These are phyloP conservation scores for Salarias fasciatus DNA, from an alignment of 2,797 vertebrate genomes.

Conservation along the genomic window DNA sequence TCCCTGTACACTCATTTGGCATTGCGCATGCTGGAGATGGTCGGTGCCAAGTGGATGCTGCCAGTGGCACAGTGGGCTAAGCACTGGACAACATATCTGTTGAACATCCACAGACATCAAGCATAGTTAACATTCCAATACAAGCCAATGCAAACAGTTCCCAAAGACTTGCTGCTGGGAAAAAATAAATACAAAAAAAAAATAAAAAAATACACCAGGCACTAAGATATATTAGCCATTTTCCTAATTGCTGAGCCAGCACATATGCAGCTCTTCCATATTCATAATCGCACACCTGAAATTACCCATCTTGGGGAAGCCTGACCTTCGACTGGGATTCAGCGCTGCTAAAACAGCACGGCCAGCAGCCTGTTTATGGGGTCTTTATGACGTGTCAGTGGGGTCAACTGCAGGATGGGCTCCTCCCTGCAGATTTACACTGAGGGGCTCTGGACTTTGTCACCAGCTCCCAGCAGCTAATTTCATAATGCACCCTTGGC, in stretches of 20 bases:
- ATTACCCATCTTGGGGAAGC: slow-evolving; percentile 40
- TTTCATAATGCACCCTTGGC: slow-evolving; percentile 79
- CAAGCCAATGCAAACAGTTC: slow-evolving; percentile 39
- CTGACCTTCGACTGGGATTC: slow-evolving; percentile 52
- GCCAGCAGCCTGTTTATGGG: slow-evolving; percentile 74
- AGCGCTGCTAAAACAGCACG: slow-evolving; percentile 51
- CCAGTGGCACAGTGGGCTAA: slow-evolving; percentile 43
- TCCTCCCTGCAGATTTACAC: slow-evolving; percentile 68
- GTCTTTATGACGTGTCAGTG: slow-evolving; percentile 66
- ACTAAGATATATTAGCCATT: slow-evolving; percentile 30
- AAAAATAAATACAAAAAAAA: too few relatives aligned
- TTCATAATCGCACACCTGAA: slow-evolving; percentile 54
- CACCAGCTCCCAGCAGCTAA: slow-evolving; percentile 69
- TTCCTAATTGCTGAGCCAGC: slow-evolving; percentile 54
- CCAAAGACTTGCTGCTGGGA: slow-evolving; percentile 8
- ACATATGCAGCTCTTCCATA: slow-evolving; percentile 31
- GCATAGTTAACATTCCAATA: slow-evolving; percentile 32
- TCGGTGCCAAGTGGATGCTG: slow-evolving; percentile 53
- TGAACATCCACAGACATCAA: slow-evolving; percentile 45
- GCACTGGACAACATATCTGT: slow-evolving; percentile 59
- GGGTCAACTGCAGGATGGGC: slow-evolving; percentile 65
- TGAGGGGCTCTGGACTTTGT: slow-evolving; percentile 61
- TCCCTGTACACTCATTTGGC: slow-evolving; percentile 62
- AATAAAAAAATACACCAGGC: slow-evolving; percentile 8
- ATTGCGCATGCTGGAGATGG: slow-evolving; percentile 23